Percentiles rank a stretch among this genome's conserved stretches.
These are phyloP conservation scores for Casuarius casuarius DNA, from an alignment of 2,113 vertebrate species.

Conservation along the genomic window DNA sequence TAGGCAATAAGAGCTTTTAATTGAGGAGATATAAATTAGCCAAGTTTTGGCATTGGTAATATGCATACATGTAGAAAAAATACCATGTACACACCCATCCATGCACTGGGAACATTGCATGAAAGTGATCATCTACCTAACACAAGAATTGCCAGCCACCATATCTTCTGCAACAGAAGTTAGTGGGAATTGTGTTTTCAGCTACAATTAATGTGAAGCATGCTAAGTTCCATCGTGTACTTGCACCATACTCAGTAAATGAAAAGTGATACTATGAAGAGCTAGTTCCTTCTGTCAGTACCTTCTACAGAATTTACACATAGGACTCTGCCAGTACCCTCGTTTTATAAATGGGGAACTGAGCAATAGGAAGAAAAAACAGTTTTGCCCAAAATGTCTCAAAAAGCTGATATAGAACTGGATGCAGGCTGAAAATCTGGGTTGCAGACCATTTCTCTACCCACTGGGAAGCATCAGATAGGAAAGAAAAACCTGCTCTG, in stretches of 20 bases:
- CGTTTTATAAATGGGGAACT: background rate
- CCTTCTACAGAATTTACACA: background rate
- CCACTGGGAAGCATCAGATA: background rate
- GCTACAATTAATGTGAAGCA: too few species aligned
- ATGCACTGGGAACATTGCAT: background rate
- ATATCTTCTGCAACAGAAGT: background rate
- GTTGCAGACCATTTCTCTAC: background rate
- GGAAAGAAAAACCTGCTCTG: background rate
- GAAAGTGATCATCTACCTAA: background rate
- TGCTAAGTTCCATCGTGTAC: background rate
- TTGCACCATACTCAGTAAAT: background rate
- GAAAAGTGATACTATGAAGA: background rate
- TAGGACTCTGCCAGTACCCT: background rate
- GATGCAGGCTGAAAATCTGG: background rate
- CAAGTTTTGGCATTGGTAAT: background rate
- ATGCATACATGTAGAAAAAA: background rate
- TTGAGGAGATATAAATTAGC: background rate
- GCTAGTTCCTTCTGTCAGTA: background rate
- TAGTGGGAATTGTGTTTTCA: background rate
- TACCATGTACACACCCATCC: background rate
- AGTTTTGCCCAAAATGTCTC: background rate
- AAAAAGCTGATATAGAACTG: background rate
- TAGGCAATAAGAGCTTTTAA: background rate
- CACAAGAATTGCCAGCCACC: background rate
- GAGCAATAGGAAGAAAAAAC: background rate